phyloP scores from a whole-genome alignment of 30 jellyfish, hydroid and myxozoan genomes.

The Hydra vulgaris region DNA sequence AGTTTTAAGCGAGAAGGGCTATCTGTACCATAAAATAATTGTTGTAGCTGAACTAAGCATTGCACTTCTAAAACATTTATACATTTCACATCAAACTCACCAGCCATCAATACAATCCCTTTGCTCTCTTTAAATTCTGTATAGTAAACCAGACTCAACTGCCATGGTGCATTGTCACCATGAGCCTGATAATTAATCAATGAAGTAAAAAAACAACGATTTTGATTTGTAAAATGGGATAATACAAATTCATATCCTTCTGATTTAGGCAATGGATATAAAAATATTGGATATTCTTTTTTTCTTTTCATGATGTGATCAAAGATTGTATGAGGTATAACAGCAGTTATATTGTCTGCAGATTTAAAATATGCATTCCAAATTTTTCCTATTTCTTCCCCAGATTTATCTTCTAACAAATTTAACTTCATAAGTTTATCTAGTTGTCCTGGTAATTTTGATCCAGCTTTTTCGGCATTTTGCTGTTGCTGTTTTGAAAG shows the following conservation, averaged over 20 bases:
- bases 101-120: constrained; percentile 68
- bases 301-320: constrained; percentile 40
- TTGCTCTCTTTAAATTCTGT: constrained; percentile 64
- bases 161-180: constrained; percentile 98
- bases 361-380: constrained; percentile 67
- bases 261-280: constrained; percentile 58
- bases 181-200: constrained; percentile 59
- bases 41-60: constrained; percentile 76
- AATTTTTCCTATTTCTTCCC: constrained; percentile 44
- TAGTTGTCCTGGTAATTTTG: constrained; percentile 37
- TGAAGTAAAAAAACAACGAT: constrained; percentile 62
- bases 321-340: constrained; percentile 41
- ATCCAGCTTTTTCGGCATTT: constrained; percentile 19
- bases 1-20: constrained; percentile 57
- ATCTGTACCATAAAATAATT: constrained; percentile 66
- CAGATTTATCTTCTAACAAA: constrained; percentile 24
- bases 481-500: constrained; percentile 2
- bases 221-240: constrained; percentile 51
- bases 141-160: constrained; percentile 50
- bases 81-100: constrained; percentile 45
- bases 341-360: constrained; percentile 53
- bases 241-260: constrained; percentile 79
- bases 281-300: constrained; percentile 46
- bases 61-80: constrained; percentile 74
- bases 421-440: constrained; percentile 43